Conservation (phyloP, 2,888 invertebrate genomes). For the Lymantria monacha region DNA sequence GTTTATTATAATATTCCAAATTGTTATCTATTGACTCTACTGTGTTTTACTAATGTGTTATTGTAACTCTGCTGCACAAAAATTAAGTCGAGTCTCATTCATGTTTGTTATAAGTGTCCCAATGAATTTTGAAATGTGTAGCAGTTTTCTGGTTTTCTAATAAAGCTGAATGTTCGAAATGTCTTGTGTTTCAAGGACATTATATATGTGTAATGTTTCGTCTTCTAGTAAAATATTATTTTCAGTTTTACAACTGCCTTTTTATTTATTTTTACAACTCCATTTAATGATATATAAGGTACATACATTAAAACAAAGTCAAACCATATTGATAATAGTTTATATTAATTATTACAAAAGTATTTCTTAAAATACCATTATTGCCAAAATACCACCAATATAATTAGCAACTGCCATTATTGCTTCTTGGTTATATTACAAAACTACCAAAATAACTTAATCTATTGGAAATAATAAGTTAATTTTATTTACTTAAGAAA, state of each 20-base stretch:
- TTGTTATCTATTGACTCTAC: conserved; percentile 26
- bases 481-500: no score
- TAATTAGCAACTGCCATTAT: conserved; percentile 8
- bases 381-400: conserved; percentile 23
- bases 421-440: not conserved
- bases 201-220: conserved; percentile 71
- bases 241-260: conserved; percentile 66
- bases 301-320: not conserved
- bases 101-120: conserved; percentile 46
- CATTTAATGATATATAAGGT: not conserved
- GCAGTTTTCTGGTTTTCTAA: conserved; percentile 58
- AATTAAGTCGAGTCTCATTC: conserved; percentile 35
- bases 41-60: conserved; percentile 27
- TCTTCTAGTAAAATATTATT: conserved; percentile 80
- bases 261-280: conserved; percentile 23
- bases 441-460: not conserved
- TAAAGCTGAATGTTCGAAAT: conserved; percentile 54
- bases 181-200: conserved; percentile 58
- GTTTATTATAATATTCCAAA: conserved; percentile 38
- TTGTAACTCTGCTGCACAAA: conserved; percentile 49
- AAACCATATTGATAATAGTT: conserved; percentile 22
- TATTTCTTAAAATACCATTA: conserved; percentile 27
- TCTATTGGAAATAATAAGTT: not conserved
- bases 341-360: conserved; percentile 35
- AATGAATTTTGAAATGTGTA: conserved; percentile 64